Base-by-base conservation (phyloP, 1,140 invertebrate genomes). In the Drosophila gunungcola region DNA sequence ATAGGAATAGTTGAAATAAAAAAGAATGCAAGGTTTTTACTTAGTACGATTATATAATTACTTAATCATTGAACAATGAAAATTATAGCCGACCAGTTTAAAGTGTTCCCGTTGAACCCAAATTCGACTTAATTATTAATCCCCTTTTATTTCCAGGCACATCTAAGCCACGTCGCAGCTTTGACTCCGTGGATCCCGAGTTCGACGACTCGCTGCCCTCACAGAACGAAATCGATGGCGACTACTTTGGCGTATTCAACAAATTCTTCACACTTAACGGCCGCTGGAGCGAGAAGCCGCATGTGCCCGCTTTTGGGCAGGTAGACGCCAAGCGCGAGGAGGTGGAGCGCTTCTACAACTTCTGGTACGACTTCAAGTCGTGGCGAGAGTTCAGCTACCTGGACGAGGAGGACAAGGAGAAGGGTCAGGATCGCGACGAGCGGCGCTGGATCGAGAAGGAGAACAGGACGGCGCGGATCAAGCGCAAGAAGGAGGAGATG, bases 361-460 rank as follows among this genome's bases (percentile, higher is more conserved):
- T 97, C 93, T 99, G 98, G 98, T 99, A 99, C 92, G 95, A 98
- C 76, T 99, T 99, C 93, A 98, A 99, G 78, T 99, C 98, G 0
- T 99, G 99, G 99, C 94, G 99, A 74, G 99, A 99, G 89, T 99
- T 97, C 94, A 99, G 98, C n/a, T 99, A 99, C 92, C 93, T 99
- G 61, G 99, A 99, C 93, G 98, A 99, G 93, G 99, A 99, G 92
- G 98, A 99, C 79, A 99, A 99, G 92, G 98, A 99, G 91, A 98
- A 97, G 91, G 99, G 98, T 3, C 96, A 98, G 93, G 98, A 97
- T 93, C 95, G 98, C 1, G 98, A 99, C 80, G 98, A 99, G 93
- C 94, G 98, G 27, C 95, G 97, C 64, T 99, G 97, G 96, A 99
- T 99, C 84, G 98, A 99, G 88, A 99, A 99, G 93, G 97, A 98